A percentile compares a stretch with the other conserved stretches of the same genome.
phyloP scores from a whole-genome alignment of 2,888 invertebrate species.

The Drosophila gaucha region DNA sequence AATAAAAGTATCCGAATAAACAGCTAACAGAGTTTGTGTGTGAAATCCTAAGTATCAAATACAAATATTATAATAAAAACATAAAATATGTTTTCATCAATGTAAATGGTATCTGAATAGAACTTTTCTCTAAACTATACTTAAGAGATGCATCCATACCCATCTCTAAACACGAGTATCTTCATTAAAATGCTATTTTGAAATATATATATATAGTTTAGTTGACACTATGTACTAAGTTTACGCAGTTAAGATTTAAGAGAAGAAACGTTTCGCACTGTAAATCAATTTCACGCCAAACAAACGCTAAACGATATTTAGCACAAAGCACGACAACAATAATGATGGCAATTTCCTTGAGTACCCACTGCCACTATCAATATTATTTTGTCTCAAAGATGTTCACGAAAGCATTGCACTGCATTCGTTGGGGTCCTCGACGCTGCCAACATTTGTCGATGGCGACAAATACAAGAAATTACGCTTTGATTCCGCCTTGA shows the following conservation, averaged over 20 bases:
- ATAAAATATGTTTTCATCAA: no score
- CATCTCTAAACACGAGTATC: no score
- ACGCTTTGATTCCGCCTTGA: constrained; percentile 72
- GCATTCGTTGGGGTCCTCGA: constrained; percentile 40
- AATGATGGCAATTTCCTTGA: constrained; percentile 83
- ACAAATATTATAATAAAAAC: no score
- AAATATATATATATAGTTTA: not conserved
- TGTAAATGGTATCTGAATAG: no score
- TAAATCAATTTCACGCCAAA: constrained; percentile 76
- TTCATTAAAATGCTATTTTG: no score
- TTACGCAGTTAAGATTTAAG: not conserved
- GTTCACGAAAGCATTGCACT: constrained; percentile 15
- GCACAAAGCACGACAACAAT: constrained; percentile 71
- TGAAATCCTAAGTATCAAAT: no score
- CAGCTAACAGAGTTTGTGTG: no score
- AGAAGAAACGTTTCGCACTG: constrained; percentile 34
- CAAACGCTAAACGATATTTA: constrained; percentile 79
- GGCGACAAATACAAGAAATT: constrained; percentile 77
- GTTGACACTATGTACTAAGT: not conserved
- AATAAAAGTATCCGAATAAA: no score
- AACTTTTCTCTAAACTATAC: no score
- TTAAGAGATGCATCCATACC: no score
- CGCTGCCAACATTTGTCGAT: constrained; percentile 45
- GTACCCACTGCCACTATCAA: constrained; percentile 60
- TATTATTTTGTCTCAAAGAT: constrained; percentile 36